Percentiles rank a stretch among this genome's conserved stretches.
phyloP scores from a whole-genome alignment of 2,797 vertebrate genomes.

The Halcyon leucocephala region DNA sequence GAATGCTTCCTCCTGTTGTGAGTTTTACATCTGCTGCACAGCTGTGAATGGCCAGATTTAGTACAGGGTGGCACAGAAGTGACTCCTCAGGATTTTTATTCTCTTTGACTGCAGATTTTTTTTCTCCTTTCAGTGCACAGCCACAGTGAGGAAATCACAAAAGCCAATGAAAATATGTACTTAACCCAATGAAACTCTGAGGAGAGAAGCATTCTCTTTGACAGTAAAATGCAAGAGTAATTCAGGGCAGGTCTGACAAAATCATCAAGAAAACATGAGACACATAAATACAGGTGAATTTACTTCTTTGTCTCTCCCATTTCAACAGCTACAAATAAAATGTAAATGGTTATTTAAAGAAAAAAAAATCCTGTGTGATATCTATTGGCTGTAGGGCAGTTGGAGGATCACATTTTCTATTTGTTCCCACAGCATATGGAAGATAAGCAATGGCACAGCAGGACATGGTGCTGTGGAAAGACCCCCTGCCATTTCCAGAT shows the following conservation, averaged over 20 bases:
- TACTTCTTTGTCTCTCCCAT: background rate
- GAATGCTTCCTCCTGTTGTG: background rate
- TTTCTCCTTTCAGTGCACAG: background rate
- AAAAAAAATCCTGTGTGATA: background rate
- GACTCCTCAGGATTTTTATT: background rate
- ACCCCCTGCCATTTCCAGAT: background rate
- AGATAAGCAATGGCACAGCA: background rate
- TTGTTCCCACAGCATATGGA: background rate
- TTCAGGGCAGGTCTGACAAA: background rate
- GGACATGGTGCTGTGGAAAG: background rate
- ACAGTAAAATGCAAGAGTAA: background rate
- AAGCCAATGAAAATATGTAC: background rate
- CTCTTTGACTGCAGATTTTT: background rate
- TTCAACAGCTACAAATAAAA: background rate
- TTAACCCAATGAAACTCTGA: background rate
- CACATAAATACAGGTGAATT: background rate
- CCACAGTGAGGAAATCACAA: background rate
- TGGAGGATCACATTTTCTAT: background rate
- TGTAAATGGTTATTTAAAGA: background rate
- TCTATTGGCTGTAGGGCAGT: background rate
- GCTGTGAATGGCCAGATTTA: background rate
- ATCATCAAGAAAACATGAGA: background rate
- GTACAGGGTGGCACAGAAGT: background rate
- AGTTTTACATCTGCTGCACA: background rate
- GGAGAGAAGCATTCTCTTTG: background rate